Evolutionary conservation across 2,797 vertebrate species (phyloP), one percentile per base, ranked within the genome.

Genomic region (Karalla daura): DNA sequence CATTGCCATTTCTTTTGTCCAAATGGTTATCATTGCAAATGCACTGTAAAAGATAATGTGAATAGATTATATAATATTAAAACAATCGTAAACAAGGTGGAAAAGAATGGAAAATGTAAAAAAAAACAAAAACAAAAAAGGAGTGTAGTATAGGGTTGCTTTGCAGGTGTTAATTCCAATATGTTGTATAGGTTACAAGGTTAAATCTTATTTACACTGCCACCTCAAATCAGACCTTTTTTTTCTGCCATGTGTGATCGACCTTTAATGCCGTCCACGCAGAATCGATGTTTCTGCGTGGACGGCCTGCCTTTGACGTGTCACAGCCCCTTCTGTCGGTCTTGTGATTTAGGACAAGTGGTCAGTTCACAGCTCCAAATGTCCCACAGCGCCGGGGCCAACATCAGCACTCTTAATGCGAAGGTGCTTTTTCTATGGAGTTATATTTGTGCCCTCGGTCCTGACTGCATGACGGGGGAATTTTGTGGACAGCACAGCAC

Each of bases 21-120:
- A 58, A 76, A 50, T 61, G 64, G 81, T 83, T 46, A 47, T 83
- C 74, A 52, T 73, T 76, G 58, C 67, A 65, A 70, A 86, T 86
- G 76, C 86, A 86, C 78, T 84, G 81, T 83, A 78, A 80, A 77
- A 78, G 74, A 82, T 77, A 69, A 82, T 82, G 80, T 85, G 80
- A 84, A 85, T 80, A 86, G 74, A 79, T 75, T 65, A 72, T 70
- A 74, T 74, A 51, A 59, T 63, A 81, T 66, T 43, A 72, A 70
- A 88, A 83, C 63, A 85, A 83, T 86, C 78, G 46, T 52, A 73
- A 84, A 76, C 70, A 73, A 69, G 70, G 80, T 76, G 83, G 79
- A 76, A 66, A 81, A 76, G 50, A 66, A 39, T 59, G 67, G 71
- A 65, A 81, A 81, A 77, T 52, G 27, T 59, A 37, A 7, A 28